Evolutionary conservation across 2,113 vertebrate species (phyloP).

Genomic region (Pseudopodoces humilis): DNA sequence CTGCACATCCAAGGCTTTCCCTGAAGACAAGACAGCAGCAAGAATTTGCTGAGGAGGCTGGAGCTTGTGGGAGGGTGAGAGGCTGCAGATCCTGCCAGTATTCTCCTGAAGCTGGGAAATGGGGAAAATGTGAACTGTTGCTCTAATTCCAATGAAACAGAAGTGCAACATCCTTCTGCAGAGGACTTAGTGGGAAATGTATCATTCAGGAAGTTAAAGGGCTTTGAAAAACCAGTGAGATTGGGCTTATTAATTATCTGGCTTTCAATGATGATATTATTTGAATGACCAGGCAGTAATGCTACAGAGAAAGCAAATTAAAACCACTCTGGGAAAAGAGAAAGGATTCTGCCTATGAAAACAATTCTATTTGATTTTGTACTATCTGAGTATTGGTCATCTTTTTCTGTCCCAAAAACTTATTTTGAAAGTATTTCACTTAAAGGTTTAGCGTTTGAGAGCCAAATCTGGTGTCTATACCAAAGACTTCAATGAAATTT

Average conservation of each 20-base stretch:
- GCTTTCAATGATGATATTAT: background rate
- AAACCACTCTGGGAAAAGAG: background rate
- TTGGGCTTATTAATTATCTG: background rate
- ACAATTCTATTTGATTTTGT: background rate
- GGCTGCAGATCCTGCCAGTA: background rate
- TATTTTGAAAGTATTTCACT: background rate
- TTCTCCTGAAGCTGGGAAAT: background rate
- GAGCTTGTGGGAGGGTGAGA: background rate
- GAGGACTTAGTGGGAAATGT: background rate
- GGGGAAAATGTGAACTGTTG: background rate
- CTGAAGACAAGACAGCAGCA: background rate
- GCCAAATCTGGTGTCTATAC: background rate
- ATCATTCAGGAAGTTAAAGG: background rate
- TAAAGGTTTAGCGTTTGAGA: background rate
- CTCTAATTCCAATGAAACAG: accelerated
- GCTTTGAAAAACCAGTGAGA: background rate
- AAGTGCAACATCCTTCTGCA: accelerated
- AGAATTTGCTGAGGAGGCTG: background rate
- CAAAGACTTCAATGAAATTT: background rate
- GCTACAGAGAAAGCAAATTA: background rate
- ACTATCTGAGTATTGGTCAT: background rate
- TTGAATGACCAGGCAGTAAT: background rate
- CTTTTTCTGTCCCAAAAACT: background rate
- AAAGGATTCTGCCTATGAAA: background rate
- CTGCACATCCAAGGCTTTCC: background rate